Base-by-base conservation (phyloP, 2,888 invertebrate genomes). In the Drosophila testacea region DNA sequence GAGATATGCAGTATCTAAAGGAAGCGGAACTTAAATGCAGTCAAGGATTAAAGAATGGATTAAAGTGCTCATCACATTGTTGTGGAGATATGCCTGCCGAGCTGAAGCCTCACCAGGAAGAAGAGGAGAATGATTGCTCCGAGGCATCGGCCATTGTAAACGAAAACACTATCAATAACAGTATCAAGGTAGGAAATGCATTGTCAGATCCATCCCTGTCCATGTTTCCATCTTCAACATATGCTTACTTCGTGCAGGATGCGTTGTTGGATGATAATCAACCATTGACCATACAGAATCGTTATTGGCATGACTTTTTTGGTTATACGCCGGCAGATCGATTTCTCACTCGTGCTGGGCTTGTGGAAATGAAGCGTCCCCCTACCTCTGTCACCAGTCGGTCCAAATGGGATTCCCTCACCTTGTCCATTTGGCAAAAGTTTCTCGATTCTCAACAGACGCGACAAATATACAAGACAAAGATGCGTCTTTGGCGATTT, bases 401-500 rank as follows among this genome's bases (percentile, higher is more conserved):
- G 92, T 74, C 93, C 34, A 93, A 94, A 73, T 96, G 95, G 94
- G 96, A 96, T 92, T 93, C 94, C 78, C 91, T 97, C 42, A 96
- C 97, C 22, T 94, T 95, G 83, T 94, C 94, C 74, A 95, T 98
- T 61, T 97, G 97, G 96, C 94, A 95, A 69, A 96, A 96, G 90
- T 98, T 96, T 90, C 93, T 95, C 39, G 93, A 93, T 54, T 95
- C 95, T 66, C 96, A 97, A 81, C 98, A 98, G 93, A 96, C 96
- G 10, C 95, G 96, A 88, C 95, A 95, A 50, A 96, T 96, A 0
- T 98, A 96, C 91, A 94, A 94, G 83, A 95, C 95, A 83, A 98
- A 98, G 93, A 96, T 98, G 94, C 94, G 95, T 82, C 94, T 98
- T 47, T 97, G 98, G 96, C 95, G 95, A 88, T 95, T 94, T 91